A percentile compares a stretch with the other conserved stretches of the same genome.
phyloP scores from a whole-genome alignment of 1,140 invertebrate species.

The Papilio glaucus region DNA sequence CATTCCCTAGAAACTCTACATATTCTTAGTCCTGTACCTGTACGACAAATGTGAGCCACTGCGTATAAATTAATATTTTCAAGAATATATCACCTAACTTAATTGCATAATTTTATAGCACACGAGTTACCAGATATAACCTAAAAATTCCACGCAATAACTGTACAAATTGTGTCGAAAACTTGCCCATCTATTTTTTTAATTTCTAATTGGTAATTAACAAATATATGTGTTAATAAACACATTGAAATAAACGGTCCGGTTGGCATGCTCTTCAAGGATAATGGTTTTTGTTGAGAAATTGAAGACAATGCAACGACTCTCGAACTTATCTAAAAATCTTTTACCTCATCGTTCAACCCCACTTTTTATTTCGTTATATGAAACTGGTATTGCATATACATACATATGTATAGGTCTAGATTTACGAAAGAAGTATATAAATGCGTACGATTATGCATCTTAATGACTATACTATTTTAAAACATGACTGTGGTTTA shows the following conservation, averaged over 20 bases:
- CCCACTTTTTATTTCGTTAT: constrained; percentile 35
- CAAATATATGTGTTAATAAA: constrained; percentile 28
- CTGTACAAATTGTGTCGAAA: constrained; percentile 11
- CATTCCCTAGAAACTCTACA: no score
- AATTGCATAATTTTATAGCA: no score
- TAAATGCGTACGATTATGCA: constrained; percentile 6
- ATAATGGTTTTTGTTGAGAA: constrained; percentile 57
- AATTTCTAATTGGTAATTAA: constrained; percentile 35
- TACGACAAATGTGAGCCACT: no score
- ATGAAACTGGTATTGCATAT: not conserved
- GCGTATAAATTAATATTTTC: no score
- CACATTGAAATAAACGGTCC: constrained; percentile 64
- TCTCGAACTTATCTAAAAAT: constrained; percentile 53
- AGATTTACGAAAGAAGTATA: constrained; percentile 25
- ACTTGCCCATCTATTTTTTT: constrained; percentile 23
- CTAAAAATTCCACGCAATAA: constrained; percentile 5
- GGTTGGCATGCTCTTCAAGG: constrained; percentile 65
- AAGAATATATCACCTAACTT: no score
- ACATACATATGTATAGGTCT: constrained; percentile 11
- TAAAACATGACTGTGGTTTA: not conserved
- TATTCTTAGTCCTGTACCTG: no score
- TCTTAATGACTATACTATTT: constrained; percentile 8
- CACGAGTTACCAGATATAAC: constrained; percentile 9
- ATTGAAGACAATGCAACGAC: constrained; percentile 59
- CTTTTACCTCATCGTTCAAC: constrained; percentile 36